These are phyloP conservation scores for Carposina sasakii DNA, from an alignment of 1,140 invertebrate genomes.

Conservation along the genomic window DNA sequence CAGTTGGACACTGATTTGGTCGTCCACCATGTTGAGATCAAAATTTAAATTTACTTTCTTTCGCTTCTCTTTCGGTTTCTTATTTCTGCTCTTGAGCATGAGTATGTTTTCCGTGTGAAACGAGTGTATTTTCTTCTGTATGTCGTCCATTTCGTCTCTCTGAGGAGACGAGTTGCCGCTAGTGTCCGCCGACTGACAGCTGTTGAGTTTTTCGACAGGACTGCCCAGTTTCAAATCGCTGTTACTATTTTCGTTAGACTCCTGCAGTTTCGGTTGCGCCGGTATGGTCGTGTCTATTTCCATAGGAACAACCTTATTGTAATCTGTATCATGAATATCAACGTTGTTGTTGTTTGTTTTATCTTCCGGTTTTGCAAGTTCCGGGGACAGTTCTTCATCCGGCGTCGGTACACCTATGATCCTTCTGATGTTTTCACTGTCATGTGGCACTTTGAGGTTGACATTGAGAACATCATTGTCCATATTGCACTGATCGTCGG, in stretches of 20 bases:
- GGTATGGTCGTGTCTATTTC: slow-evolving; percentile 58
- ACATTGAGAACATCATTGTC: slow-evolving; percentile 54
- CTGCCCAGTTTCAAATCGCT: slow-evolving; percentile 46
- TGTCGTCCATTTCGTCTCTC: slow-evolving; percentile 73
- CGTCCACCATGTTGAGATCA: slow-evolving; percentile 69
- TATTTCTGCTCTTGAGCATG: slow-evolving; percentile 74
- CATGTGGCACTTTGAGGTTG: slow-evolving; percentile 48
- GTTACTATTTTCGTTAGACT: slow-evolving; percentile 42
- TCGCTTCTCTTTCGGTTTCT: slow-evolving; percentile 71
- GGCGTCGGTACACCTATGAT: slow-evolving; percentile 63
- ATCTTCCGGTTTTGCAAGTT: slow-evolving; percentile 42
- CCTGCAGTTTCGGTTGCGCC: slow-evolving; percentile 48
- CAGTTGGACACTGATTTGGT: slow-evolving; percentile 68
- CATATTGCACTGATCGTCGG: slow-evolving; percentile 59
- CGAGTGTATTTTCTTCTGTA: slow-evolving; percentile 74
- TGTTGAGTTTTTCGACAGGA: slow-evolving; percentile 52
- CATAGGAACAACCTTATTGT: slow-evolving; percentile 58
- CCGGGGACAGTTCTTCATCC: slow-evolving; percentile 45
- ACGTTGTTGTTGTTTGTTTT: slow-evolving; percentile 52
- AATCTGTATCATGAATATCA: slow-evolving; percentile 50
- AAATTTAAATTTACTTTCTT: slow-evolving; percentile 72
- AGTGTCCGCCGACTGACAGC: slow-evolving; percentile 64
- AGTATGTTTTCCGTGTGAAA: slow-evolving; percentile 76
- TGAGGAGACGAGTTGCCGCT: slow-evolving; percentile 68
- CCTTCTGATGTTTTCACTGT: slow-evolving; percentile 53